Conservation (phyloP, 23 tunicate genomes). For the Ciona savignyi region DNA sequence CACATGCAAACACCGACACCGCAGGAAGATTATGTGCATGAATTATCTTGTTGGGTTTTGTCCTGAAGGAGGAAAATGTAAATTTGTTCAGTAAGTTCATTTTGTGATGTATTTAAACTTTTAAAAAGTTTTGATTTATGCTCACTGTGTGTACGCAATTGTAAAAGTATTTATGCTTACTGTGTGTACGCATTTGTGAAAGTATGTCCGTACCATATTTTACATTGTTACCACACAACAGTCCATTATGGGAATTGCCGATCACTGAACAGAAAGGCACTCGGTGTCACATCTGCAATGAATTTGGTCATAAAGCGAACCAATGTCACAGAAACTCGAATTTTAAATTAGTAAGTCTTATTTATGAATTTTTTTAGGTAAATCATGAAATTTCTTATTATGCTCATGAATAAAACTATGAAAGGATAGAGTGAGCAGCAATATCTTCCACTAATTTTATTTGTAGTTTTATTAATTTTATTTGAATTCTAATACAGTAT, state of each 20-base stretch:
- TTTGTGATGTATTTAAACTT: neutral
- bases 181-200: no score
- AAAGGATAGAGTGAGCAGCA: no score
- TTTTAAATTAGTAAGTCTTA: no score
- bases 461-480: no score
- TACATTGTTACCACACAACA: no score
- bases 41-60: conserved; percentile 98
- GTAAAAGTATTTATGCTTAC: no score
- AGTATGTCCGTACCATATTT: no score
- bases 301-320: conserved; percentile 61
- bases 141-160: neutral
- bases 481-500: no score
- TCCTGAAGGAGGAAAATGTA: conserved; percentile 88
- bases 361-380: no score
- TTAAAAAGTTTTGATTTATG: neutral
- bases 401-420: no score
- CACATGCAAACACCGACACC: conserved; percentile 76
- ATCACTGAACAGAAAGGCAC: conserved; percentile 39
- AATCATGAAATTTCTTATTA: no score
- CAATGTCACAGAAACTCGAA: conserved; percentile 26
- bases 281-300: conserved; percentile 58
- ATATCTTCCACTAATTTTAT: no score
- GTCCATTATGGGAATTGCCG: conserved; percentile 85
- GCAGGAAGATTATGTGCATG: conserved; percentile 85
- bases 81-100: conserved; percentile 79